Evolutionary conservation across 2,113 vertebrate species (phyloP).

Genomic region (Limnothrissa miodon): DNA sequence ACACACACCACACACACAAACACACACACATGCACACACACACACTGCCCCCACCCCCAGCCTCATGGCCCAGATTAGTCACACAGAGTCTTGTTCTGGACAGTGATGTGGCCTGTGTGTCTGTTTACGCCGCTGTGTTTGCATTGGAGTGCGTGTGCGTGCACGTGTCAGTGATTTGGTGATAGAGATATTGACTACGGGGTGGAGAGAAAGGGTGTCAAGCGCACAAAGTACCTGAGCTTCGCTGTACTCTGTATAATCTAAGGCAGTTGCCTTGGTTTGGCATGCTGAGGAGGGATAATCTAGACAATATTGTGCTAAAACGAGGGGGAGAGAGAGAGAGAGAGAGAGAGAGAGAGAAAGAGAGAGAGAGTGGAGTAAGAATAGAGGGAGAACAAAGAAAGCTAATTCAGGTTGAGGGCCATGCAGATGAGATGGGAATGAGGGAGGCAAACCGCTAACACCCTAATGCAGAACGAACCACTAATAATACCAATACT

Average conservation of each 20-base stretch:
- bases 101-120: conserved; percentile 36
- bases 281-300: conserved; percentile 21
- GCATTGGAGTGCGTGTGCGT: background rate
- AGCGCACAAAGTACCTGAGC: background rate
- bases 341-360: conserved; percentile 43
- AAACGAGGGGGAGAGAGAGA: conserved; percentile 25
- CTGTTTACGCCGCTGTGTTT: conserved; percentile 16
- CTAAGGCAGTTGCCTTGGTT: background rate
- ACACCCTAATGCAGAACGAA: background rate
- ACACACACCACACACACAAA: no score
- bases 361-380: conserved; percentile 46
- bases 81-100: conserved; percentile 33
- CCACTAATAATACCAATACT: background rate
- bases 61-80: conserved; percentile 44
- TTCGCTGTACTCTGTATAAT: background rate
- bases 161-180: background rate
- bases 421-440: background rate
- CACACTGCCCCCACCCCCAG: background rate
- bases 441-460: background rate
- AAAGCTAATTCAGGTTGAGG: conserved; percentile 22
- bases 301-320: conserved; percentile 35
- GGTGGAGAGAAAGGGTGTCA: background rate
- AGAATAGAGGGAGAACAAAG: conserved; percentile 35
- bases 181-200: background rate
- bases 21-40: no score